Conservation (phyloP, 2,113 vertebrate genomes). For the Lynx canadensis region DNA sequence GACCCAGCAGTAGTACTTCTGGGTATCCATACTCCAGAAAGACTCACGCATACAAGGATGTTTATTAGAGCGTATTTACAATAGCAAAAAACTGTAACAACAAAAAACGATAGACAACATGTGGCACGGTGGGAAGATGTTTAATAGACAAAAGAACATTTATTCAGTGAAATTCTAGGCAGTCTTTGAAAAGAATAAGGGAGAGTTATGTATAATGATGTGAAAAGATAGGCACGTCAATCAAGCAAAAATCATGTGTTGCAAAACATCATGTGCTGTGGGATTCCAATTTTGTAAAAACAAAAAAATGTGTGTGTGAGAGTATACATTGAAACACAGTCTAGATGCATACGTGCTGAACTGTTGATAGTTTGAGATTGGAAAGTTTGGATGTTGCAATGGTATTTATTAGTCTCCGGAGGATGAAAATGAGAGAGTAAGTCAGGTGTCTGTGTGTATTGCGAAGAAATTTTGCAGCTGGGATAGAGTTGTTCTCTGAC, state of each 20-base stretch:
- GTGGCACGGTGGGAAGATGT: neutral
- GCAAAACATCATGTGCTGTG: neutral
- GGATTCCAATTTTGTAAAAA: constrained; percentile 23
- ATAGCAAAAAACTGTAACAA: neutral
- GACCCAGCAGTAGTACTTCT: neutral
- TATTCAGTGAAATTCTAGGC: neutral
- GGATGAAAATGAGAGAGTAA: neutral
- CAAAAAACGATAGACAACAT: neutral
- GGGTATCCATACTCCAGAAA: neutral
- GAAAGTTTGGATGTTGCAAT: neutral
- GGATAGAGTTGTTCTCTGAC: neutral
- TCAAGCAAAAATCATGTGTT: neutral
- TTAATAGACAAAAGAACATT: neutral
- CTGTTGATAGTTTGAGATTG: neutral
- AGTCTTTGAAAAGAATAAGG: neutral
- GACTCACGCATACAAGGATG: neutral
- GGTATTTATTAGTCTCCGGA: neutral
- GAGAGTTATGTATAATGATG: neutral
- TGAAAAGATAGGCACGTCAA: neutral
- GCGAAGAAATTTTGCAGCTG: neutral
- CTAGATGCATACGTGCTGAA: neutral
- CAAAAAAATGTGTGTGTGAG: neutral
- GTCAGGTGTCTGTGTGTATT: neutral
- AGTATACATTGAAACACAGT: neutral
- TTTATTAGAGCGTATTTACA: neutral